These are phyloP conservation scores for Myotis planiceps DNA, from an alignment of 2,797 vertebrate species.

Conservation along the genomic window DNA sequence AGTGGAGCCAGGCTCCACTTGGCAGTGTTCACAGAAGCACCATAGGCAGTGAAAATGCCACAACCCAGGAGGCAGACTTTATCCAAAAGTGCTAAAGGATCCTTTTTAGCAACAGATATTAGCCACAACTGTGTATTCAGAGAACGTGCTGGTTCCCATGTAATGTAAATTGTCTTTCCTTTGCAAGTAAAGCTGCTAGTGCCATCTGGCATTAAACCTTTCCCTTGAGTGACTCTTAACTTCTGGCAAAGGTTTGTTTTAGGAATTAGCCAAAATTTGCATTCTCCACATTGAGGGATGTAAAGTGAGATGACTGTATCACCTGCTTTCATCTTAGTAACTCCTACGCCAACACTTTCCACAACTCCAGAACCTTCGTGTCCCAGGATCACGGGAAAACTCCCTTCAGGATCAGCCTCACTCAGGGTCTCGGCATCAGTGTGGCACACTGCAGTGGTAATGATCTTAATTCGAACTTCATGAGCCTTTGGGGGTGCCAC, in stretches of 20 bases:
- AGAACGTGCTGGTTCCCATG: slow-evolving; percentile 99
- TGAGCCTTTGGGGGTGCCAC: slow-evolving; percentile 95
- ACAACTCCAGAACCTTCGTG: slow-evolving; percentile 96
- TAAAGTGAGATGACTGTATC: slow-evolving; percentile 95
- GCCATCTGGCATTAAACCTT: slow-evolving; percentile 95
- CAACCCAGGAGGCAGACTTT: slow-evolving; percentile 98
- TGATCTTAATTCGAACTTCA: slow-evolving; percentile 97
- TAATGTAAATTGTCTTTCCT: slow-evolving; percentile 96
- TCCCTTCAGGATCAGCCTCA: slow-evolving; percentile 94
- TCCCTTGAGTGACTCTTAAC: slow-evolving; percentile 96
- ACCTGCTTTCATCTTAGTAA: slow-evolving; percentile 95
- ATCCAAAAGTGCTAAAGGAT: slow-evolving; percentile 92
- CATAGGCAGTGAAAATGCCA: slow-evolving; percentile 96
- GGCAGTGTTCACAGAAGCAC: slow-evolving; percentile 95
- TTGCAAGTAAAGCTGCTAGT: slow-evolving; percentile 96
- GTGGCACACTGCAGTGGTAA: slow-evolving; percentile 96
- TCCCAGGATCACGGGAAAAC: slow-evolving; percentile 96
- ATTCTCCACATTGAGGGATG: slow-evolving; percentile 96
- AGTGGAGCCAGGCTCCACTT: slow-evolving; percentile 95
- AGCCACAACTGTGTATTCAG: slow-evolving; percentile 96
- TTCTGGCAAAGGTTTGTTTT: slow-evolving; percentile 99
- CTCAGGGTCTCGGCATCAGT: slow-evolving; percentile 97
- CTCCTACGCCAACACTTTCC: slow-evolving; percentile 96
- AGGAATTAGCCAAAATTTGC: slow-evolving; percentile 97
- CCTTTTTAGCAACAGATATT: slow-evolving; percentile 96